A percentile compares a stretch with the other conserved stretches of the same genome.
Evolutionary conservation across 2,113 vertebrate species (phyloP).

Genomic region (Emydocephalus ijimae): DNA sequence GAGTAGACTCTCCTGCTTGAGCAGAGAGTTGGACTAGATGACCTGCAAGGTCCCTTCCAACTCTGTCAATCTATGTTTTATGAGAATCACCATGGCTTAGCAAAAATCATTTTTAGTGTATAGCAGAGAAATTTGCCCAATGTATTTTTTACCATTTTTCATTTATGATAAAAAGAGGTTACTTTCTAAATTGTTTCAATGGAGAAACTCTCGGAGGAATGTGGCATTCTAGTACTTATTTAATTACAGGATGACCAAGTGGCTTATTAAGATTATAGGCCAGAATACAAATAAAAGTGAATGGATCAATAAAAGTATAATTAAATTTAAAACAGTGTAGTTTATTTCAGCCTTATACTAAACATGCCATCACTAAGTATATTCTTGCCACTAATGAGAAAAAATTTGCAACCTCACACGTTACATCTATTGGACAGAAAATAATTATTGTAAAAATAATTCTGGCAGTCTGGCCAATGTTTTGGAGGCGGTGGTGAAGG

Average conservation of each 20-base stretch:
- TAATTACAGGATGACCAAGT: background rate
- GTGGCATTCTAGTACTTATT: background rate
- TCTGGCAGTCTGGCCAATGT: background rate
- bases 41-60: background rate
- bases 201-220: background rate
- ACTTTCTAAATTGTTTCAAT: background rate
- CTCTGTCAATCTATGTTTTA: background rate
- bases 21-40: background rate
- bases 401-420: background rate
- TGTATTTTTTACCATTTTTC: background rate
- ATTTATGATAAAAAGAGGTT: background rate
- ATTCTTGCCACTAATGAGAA: background rate
- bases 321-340: background rate
- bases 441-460: background rate
- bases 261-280: background rate
- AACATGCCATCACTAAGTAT: background rate
- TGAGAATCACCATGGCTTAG: background rate
- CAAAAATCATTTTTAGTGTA: background rate
- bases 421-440: background rate
- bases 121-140: background rate
- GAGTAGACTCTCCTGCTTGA: background rate
- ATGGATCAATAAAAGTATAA: background rate
- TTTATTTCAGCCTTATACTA: background rate
- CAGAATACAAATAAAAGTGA: background rate
- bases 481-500: background rate